These are phyloP conservation scores for Esox lucius DNA, from an alignment of 2,797 vertebrate genomes.

Conservation along the genomic window DNA sequence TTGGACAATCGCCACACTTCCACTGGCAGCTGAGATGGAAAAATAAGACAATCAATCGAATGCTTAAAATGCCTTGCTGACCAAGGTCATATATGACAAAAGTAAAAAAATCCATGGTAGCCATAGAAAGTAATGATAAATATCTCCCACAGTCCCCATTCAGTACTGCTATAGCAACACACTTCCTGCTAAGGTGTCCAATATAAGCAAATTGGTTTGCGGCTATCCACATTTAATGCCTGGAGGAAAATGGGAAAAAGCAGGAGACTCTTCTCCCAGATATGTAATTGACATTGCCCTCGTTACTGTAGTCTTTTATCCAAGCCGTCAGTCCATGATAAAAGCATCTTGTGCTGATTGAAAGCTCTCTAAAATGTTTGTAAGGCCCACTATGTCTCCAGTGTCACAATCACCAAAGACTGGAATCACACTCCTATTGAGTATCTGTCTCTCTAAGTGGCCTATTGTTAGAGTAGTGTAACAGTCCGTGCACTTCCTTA, in stretches of 20 bases:
- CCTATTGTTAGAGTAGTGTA: too few relatives aligned
- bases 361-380: not conserved
- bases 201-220: not conserved
- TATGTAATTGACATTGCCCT: not conserved
- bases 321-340: not conserved
- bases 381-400: not conserved
- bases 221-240: not conserved
- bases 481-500: too few relatives aligned
- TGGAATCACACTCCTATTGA: too few relatives aligned
- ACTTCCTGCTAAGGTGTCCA: not conserved
- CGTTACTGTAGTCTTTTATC: not conserved
- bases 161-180: not conserved
- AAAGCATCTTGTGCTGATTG: not conserved
- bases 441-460: too few relatives aligned
- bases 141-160: not conserved
- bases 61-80: not conserved
- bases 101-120: not conserved
- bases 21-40: conserved; percentile 76
- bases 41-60: conserved; percentile 23
- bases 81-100: not conserved
- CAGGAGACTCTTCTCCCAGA: not conserved
- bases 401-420: too few relatives aligned
- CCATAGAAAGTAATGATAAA: not conserved
- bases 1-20: conserved; percentile 82
- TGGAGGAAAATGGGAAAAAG: not conserved